Conservation (phyloP, 2,113 vertebrate species). For the Hoplias malabaricus region DNA sequence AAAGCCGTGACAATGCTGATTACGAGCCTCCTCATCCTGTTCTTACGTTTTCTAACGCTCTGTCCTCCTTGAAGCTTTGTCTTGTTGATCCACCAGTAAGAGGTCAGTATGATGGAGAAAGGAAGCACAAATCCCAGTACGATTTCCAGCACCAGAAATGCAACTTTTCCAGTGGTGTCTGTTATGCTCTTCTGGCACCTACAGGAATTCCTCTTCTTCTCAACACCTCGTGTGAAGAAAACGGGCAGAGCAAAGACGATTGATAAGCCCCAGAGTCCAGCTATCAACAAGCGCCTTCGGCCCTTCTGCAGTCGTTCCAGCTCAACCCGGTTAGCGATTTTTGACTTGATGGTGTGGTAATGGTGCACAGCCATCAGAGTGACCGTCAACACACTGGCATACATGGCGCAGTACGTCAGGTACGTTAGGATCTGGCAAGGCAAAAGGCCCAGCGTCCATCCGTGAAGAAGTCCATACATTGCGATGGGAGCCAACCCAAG, state of each 20-base stretch:
- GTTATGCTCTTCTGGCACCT: constrained; percentile 56
- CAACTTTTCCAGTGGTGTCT: constrained; percentile 44
- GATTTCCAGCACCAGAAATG: constrained; percentile 63
- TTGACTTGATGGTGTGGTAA: constrained; percentile 58
- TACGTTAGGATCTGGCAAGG: constrained; percentile 66
- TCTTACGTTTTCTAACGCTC: constrained; percentile 10
- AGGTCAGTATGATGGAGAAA: constrained; percentile 61
- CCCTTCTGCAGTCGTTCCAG: constrained; percentile 5
- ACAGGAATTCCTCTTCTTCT: rapidly evolving
- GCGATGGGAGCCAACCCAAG: constrained; percentile 66
- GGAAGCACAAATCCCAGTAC: constrained; percentile 68
- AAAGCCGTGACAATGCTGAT: constrained; percentile 63
- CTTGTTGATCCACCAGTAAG: constrained; percentile 53
- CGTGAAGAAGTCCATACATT: constrained; percentile 64
- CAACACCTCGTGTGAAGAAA: constrained; percentile 56
- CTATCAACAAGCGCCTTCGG: constrained; percentile 44
- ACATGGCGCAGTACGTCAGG: constrained; percentile 67
- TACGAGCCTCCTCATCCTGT: constrained; percentile 57
- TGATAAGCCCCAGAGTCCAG: constrained; percentile 46
- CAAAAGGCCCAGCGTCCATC: constrained; percentile 60
- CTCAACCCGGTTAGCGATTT: constrained; percentile 58
- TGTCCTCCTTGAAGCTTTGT: not conserved
- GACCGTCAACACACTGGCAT: constrained; percentile 69
- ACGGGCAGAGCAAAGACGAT: constrained; percentile 51
- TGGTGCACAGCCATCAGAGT: constrained; percentile 69